Evolutionary conservation across 2,888 invertebrate species (phyloP), one percentile per base, ranked within the genome.

Genomic region (Molorchus minor): DNA sequence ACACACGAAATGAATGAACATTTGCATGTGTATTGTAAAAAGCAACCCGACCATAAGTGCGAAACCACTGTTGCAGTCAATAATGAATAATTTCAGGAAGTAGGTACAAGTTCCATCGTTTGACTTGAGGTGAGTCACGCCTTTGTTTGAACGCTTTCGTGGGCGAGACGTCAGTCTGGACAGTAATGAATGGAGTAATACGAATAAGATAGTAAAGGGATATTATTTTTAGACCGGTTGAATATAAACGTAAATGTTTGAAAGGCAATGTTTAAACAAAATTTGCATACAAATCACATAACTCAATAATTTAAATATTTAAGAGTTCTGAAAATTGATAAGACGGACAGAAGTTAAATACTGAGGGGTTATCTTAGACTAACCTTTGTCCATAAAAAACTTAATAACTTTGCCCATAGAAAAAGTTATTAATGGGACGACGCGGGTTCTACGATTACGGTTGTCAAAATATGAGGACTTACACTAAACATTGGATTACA

Each of bases 71-170:
- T 33, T 41, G 41, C 52, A 41, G 43, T 54, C 51, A 40, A 55
- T 53, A 44, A 58, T 62, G 61, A 64, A 56, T 65, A 65, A 66
- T 66, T 65, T 66, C 64, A 69, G 69, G 69, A 69, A 69, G 62
- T 62, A n/a, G n/a, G 52, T 54, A 54, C n/a, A 47, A 59, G 64
- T 65, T 66, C 51, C 66, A 67, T 64, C 63, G 55, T 69, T 64
- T 60, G 60, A 56, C 67, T 61, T 57, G 53, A 67, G 59, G 65
- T 66, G 61, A 62, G 60, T 64, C 65, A 66, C 65, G 62, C 65
- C 67, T 67, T 68, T 66, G 63, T 62, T 64, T 63, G 51, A 29
- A 15, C 40, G 21, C 38, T 49, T 51, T 62, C 25, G 69, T 69
- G 62, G 67, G 65, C 67, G 69, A 63, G 61, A 66, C 63, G 53